Base-by-base conservation (phyloP, 2,888 invertebrate genomes). In the Nemapogon koenigi region DNA sequence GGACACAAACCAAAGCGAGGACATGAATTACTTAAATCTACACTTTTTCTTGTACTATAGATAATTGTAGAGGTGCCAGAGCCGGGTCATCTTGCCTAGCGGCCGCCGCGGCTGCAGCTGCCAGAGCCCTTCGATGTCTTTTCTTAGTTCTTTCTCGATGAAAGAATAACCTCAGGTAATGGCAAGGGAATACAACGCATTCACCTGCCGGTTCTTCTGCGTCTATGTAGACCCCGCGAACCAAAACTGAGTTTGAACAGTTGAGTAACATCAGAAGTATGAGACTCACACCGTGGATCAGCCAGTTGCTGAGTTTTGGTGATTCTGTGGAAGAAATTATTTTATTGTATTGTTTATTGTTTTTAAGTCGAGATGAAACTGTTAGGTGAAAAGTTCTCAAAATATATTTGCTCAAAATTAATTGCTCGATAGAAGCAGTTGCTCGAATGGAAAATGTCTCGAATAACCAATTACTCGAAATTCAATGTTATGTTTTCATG, bases 161-260 rank as follows among this genome's bases (percentile, higher is more conserved):
- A 68, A 91, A 88, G 66, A 89, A 89, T 10, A 90, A 68, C 46
- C 91, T 79, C 17, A 93, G 83, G 62, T 92, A 94, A 55, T 90
- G 89, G 55, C 91, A 90, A 3, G 92, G 90, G 61, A 93, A 89
- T 36, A 89, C 86, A 2, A 92, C 90, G 56, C 92, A 91, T 50
- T 90, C 87, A 11, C 91, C 90, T 1, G 87, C 88, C 0, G 87
- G 86, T 49, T 91, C 91, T 51, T 92, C 91, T 0, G 89, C 93
- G 62, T 94, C 94, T 38, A 93, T 90, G 64, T 90, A 91, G 2
- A 94, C 91, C 0, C 94, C 94, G 30, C 93, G 83, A 2, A 93
- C 93, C 43, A 94, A 81, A 37, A 94, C 82, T 0, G 93, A 91
- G 69, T 94, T 94, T 49, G 92, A 89, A 56, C 92, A 92, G 58